These are phyloP conservation scores for Nasonia vitripennis DNA, from an alignment of 1,140 invertebrate species.

Conservation along the genomic window DNA sequence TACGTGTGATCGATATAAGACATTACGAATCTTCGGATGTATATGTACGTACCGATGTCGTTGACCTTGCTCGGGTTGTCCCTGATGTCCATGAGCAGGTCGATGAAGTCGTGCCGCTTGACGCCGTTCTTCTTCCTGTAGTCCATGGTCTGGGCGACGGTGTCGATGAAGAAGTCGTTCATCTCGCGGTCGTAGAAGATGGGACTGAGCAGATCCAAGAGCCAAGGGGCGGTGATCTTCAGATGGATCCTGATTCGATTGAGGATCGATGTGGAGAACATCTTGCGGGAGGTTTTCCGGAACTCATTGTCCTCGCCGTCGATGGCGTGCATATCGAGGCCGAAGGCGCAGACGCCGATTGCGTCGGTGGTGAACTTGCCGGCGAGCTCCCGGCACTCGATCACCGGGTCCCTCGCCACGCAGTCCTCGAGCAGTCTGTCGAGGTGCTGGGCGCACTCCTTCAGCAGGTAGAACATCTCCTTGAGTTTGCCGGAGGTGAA, in stretches of 20 bases:
- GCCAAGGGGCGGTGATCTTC: conserved; percentile 55
- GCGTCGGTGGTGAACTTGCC: conserved; percentile 75
- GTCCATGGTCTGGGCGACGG: conserved; percentile 65
- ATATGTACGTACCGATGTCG: neutral
- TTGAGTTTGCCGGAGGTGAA: conserved; percentile 75
- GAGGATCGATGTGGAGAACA: conserved; percentile 61
- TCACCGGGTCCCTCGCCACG: conserved; percentile 65
- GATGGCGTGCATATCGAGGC: conserved; percentile 75
- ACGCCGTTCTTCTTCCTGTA: conserved; percentile 74
- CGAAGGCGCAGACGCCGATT: conserved; percentile 78
- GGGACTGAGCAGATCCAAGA: conserved; percentile 58
- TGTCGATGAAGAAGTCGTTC: conserved; percentile 72
- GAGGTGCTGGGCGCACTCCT: conserved; percentile 68
- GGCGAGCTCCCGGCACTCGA: conserved; percentile 72
- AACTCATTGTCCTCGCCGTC: conserved; percentile 75
- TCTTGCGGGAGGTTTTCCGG: conserved; percentile 66
- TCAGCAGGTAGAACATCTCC: conserved; percentile 72
- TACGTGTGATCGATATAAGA: too few species aligned
- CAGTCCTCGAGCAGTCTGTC: conserved; percentile 64
- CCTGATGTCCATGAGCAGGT: conserved; percentile 76
- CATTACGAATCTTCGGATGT: neutral
- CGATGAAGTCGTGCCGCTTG: conserved; percentile 76
- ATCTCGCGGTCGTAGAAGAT: conserved; percentile 62
- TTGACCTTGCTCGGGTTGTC: conserved; percentile 65
- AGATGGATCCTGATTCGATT: conserved; percentile 59